Percentiles rank a stretch among this genome's conserved stretches.
Conservation (phyloP, 2,113 vertebrate species). For the Cinclus cinclus region DNA sequence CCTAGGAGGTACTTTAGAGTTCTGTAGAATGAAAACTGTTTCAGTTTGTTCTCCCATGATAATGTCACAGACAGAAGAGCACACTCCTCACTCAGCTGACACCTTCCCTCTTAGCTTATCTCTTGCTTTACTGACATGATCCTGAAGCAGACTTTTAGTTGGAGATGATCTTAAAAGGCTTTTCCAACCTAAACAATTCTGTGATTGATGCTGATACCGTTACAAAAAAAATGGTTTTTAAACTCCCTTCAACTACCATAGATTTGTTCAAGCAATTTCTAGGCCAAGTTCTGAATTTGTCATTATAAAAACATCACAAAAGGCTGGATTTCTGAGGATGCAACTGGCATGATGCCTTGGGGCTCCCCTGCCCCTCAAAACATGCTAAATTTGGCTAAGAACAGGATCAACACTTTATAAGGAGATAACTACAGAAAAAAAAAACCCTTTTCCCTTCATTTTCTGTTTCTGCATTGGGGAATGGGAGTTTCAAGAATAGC, state of each 20-base stretch:
- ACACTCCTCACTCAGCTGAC: background rate
- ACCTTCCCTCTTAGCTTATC: background rate
- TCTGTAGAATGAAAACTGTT: background rate
- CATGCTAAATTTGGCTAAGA: background rate
- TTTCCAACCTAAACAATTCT: background rate
- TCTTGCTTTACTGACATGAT: background rate
- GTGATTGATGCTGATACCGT: background rate
- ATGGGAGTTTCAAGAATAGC: background rate
- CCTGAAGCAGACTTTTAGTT: background rate
- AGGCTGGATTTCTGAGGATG: background rate
- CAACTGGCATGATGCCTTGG: background rate
- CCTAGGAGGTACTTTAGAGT: background rate
- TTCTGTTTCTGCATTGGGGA: background rate
- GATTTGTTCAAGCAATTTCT: background rate
- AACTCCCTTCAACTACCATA: background rate
- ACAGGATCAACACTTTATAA: background rate
- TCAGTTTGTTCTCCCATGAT: background rate
- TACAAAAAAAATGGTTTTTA: background rate
- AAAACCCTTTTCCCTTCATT: background rate
- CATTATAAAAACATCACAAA: background rate
- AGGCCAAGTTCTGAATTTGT: background rate
- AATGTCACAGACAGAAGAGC: background rate
- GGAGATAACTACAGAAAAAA: background rate
- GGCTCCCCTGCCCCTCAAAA: background rate
- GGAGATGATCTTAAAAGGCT: background rate